phyloP scores from a whole-genome alignment of 1,140 invertebrate species.

The Chironomus tepperi region DNA sequence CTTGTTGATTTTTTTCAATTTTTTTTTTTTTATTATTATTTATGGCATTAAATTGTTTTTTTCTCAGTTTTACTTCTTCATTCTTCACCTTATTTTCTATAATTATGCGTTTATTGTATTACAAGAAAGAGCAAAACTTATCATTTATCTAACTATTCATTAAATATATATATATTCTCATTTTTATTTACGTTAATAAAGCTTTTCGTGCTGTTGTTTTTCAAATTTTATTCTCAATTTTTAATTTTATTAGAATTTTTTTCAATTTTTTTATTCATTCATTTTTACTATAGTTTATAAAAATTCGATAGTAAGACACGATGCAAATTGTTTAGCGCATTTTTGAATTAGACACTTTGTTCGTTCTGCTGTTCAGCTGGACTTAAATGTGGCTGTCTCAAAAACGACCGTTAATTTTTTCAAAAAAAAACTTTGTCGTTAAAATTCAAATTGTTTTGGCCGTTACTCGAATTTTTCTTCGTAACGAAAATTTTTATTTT shows the following conservation, averaged over 20 bases:
- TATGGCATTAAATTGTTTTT: not conserved
- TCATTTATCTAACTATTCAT: conserved; percentile 1
- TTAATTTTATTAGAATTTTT: not conserved
- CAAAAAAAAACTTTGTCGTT: too few species aligned
- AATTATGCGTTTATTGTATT: not conserved
- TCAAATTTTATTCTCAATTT: not conserved
- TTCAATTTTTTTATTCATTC: conserved; percentile 4
- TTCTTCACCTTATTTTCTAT: not conserved
- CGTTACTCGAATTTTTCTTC: too few species aligned
- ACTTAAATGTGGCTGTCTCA: too few species aligned
- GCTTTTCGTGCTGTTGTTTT: conserved; percentile 21
- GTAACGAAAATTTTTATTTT: too few species aligned
- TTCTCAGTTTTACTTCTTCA: conserved; percentile 7
- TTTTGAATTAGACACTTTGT: too few species aligned
- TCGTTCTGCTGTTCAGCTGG: too few species aligned
- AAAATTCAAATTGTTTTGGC: too few species aligned
- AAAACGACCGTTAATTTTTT: too few species aligned
- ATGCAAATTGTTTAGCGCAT: too few species aligned
- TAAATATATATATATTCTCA: not conserved
- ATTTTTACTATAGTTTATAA: not conserved
- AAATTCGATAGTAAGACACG: conserved; percentile 24
- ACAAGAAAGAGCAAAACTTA: conserved; percentile 13
- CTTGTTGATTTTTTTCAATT: not conserved
- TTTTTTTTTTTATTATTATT: too few species aligned
- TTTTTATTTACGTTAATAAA: conserved; percentile 1